Evolutionary conservation across 2,888 invertebrate genomes (phyloP).

Genomic region (Dryococelus australis): DNA sequence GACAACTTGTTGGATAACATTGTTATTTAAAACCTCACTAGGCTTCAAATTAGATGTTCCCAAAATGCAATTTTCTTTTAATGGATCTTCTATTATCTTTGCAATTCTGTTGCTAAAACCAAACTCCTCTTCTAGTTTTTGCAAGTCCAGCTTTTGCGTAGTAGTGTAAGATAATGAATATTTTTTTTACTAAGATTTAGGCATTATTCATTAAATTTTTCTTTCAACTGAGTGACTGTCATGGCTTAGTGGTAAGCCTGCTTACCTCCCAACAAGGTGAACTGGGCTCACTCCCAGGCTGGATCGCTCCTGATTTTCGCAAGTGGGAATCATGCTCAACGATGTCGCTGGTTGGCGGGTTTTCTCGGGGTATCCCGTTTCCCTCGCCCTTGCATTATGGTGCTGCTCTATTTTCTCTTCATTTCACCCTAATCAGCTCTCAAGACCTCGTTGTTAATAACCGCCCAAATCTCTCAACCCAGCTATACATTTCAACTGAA

Average conservation of each 20-base stretch:
- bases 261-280: no score
- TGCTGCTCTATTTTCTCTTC: no score
- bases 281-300: no score
- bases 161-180: not conserved
- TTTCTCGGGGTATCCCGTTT: no score
- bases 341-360: no score
- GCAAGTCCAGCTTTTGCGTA: slow-evolving; percentile 7
- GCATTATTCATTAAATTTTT: not conserved
- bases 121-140: not conserved
- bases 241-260: no score
- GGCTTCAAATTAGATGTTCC: not conserved
- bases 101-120: not conserved
- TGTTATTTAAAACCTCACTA: not conserved
- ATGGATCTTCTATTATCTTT: not conserved
- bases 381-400: no score
- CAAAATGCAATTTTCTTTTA: not conserved
- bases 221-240: not conserved
- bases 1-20: not conserved
- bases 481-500: not conserved
- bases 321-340: no score
- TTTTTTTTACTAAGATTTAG: not conserved
- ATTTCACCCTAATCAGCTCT: no score
- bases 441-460: no score
- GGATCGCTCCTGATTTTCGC: no score
- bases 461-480: no score